A percentile compares a stretch with the other conserved stretches of the same genome.
Evolutionary conservation across 2,888 invertebrate genomes (phyloP).

Genomic region (Sphecodes monilicornis): DNA sequence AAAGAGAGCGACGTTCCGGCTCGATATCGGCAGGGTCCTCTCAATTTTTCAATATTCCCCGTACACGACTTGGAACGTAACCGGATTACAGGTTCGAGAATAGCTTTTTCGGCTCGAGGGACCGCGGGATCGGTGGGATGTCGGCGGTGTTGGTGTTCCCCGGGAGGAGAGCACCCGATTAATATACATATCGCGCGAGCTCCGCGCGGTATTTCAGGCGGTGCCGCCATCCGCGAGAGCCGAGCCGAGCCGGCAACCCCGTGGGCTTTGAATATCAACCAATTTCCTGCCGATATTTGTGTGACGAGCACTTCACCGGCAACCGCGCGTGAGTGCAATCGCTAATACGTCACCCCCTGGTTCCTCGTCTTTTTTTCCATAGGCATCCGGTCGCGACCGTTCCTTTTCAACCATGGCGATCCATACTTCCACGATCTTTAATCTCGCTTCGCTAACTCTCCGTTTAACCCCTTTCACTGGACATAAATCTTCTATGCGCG

Average conservation of each 20-base stretch:
- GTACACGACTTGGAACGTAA: conserved; percentile 76
- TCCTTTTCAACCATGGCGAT: background rate
- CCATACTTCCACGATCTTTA: background rate
- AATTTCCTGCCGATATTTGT: conserved; percentile 81
- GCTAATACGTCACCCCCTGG: conserved; percentile 72
- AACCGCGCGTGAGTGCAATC: conserved; percentile 81
- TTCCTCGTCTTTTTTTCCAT: conserved; percentile 38
- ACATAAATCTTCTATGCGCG: background rate
- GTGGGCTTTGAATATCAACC: conserved; percentile 82
- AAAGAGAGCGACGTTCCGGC: conserved; percentile 29
- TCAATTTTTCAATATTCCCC: conserved; percentile 80
- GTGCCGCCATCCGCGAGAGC: conserved; percentile 64
- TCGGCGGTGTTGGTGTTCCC: conserved; percentile 49
- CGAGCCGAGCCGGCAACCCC: conserved; percentile 69
- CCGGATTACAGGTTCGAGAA: conserved; percentile 79
- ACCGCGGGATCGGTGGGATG: conserved; percentile 51
- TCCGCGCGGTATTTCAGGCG: conserved; percentile 70
- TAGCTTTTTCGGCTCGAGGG: conserved; percentile 77
- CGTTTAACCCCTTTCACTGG: background rate
- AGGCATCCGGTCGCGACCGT: background rate
- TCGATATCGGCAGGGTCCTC: conserved; percentile 58
- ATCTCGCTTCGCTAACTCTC: background rate
- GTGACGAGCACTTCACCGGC: conserved; percentile 78
- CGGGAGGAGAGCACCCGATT: conserved; percentile 70
- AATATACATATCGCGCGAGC: conserved; percentile 79